Percentiles rank a stretch among this genome's conserved stretches.
Evolutionary conservation across 2,888 invertebrate genomes (phyloP).

Genomic region (Lymantria monacha): DNA sequence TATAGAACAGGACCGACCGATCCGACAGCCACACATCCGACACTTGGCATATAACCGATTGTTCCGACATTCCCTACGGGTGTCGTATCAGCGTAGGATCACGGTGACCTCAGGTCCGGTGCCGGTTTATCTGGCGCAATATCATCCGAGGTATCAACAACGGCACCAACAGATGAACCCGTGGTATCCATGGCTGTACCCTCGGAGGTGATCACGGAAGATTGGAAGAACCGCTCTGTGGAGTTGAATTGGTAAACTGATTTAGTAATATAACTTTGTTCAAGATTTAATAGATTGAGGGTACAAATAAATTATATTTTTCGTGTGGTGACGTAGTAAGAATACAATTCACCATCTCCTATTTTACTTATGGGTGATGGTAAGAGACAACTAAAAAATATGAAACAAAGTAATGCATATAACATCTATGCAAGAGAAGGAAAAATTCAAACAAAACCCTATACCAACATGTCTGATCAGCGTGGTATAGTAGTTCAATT

Average conservation of each 20-base stretch:
- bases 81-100: conserved; percentile 32
- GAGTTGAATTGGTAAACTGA: conserved; percentile 24
- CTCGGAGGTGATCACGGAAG: conserved; percentile 81
- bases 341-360: too few species aligned
- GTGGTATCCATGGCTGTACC: conserved; percentile 80
- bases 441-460: too few species aligned
- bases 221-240: conserved; percentile 85
- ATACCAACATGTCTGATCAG: too few species aligned
- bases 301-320: neutral
- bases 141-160: conserved; percentile 62
- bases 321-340: too few species aligned
- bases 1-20: conserved; percentile 4
- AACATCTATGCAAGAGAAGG: too few species aligned
- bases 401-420: too few species aligned
- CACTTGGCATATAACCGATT: conserved; percentile 22
- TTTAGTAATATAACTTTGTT: conserved; percentile 23
- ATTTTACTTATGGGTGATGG: too few species aligned
- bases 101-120: conserved; percentile 72
- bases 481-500: too few species aligned
- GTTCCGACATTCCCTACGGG: conserved; percentile 18
- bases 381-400: too few species aligned
- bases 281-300: conserved; percentile 8
- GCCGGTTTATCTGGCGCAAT: conserved; percentile 72
- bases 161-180: conserved; percentile 51
- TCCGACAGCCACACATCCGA: conserved; percentile 7